phyloP scores from a whole-genome alignment of 2,113 vertebrate species.

The Myocastor coypus region DNA sequence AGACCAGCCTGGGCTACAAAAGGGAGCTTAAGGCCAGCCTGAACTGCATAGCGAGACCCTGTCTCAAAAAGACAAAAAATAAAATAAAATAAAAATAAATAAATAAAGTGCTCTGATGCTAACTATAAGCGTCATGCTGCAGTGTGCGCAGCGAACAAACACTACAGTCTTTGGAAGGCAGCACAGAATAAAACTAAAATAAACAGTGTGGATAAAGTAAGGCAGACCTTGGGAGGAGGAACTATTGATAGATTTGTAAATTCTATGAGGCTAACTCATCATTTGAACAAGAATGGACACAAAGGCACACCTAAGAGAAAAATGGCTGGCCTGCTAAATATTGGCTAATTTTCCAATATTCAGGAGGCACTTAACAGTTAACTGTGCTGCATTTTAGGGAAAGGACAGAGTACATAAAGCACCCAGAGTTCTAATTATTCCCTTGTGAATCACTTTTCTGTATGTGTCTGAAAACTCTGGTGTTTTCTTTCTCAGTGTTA shows the following conservation, averaged over 20 bases:
- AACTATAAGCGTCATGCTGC: constrained; percentile 57
- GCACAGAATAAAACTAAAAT: constrained; percentile 7
- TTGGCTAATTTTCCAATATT: neutral
- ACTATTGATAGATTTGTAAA: neutral
- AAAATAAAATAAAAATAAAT: no score
- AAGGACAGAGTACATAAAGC: neutral
- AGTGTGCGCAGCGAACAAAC: neutral
- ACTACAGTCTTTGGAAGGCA: constrained; percentile 23
- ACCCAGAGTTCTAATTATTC: neutral
- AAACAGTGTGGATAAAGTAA: constrained; percentile 17
- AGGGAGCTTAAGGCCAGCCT: no score
- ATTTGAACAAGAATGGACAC: neutral
- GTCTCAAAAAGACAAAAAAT: no score
- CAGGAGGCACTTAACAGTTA: neutral
- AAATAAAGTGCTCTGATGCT: constrained; percentile 45
- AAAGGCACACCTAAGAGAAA: neutral
- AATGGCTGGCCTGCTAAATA: neutral
- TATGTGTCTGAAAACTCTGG: neutral
- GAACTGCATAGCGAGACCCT: no score
- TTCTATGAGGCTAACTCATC: neutral
- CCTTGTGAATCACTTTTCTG: neutral
- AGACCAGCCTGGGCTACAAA: no score
- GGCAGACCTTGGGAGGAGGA: neutral
- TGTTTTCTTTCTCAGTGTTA: neutral
- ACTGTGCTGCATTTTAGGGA: neutral